Evolutionary conservation across 2,888 invertebrate genomes (phyloP), one percentile per base, ranked within the genome.

Genomic region (Rhagium mordax): DNA sequence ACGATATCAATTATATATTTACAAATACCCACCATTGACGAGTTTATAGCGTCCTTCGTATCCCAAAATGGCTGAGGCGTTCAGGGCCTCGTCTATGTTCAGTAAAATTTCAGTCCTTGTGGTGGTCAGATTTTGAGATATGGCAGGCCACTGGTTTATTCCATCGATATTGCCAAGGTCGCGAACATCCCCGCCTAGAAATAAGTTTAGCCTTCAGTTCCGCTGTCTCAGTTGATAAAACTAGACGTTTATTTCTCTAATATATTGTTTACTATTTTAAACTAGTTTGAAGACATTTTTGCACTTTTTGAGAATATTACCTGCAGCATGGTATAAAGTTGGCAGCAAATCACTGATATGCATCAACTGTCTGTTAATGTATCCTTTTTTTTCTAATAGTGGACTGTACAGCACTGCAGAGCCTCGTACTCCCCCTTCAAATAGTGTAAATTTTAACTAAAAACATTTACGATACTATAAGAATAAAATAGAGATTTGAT

Each of bases 311-410:
- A n/a, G n/a, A n/a, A n/a, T n/a, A n/a, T 71, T 77, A 84, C 85
- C 86, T 74, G 85, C 86, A 7, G 83, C 79, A 20, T 79, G 67
- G 57, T 84, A 83, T 29, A 93, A 86, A 0, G 97, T 96, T 0
- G 97, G 96, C 48, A 96, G 85, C 94, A 95, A 95, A 86, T 97
- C 97, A 3, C 92, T 91, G 10, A 96, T 91, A 83, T 96, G 96
- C 84, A 96, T 91, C 62, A 95, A 88, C 61, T 92, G 89, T 18
- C 90, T 87, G 8, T 90, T 91, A 0, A 94, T 90, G 79, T 91
- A 90, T 13, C 89, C 84, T 5, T 77, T 81, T 16, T 90, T 88
- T 57, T 88, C 84, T n/a, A 92, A 84, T 33, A 89, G 76, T 0
- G 95, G 93, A 81, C 93, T 94, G 92, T 94, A 96, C 62, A 96